Conservation (phyloP, 2,888 invertebrate genomes). For the Asteroscopus sphinx region DNA sequence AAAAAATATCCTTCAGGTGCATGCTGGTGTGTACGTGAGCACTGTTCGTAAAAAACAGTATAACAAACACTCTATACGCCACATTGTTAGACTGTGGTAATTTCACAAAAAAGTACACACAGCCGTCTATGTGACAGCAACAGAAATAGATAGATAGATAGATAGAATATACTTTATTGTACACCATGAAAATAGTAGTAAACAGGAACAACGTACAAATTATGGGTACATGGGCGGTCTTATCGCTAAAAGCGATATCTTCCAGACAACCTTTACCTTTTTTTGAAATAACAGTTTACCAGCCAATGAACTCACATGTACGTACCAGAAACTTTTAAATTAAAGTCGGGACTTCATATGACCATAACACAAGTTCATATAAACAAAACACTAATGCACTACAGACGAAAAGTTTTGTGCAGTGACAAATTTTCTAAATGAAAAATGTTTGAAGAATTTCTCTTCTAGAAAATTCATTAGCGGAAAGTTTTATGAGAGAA, state of each 20-base stretch:
- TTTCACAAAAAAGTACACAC: too few species aligned
- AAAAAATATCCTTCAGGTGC: too few species aligned
- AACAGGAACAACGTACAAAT: too few species aligned
- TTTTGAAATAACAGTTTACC: conserved; percentile 46
- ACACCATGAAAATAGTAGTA: too few species aligned
- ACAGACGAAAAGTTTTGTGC: conserved; percentile 61
- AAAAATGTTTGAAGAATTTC: conserved; percentile 65
- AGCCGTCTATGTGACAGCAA: conserved; percentile 19
- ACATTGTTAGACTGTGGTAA: not conserved
- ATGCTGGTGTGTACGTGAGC: too few species aligned
- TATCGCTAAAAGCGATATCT: too few species aligned
- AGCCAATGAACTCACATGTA: conserved; percentile 60
- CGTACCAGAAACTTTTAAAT: conserved; percentile 74
- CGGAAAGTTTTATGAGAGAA: conserved; percentile 27
- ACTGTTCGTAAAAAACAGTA: too few species aligned
- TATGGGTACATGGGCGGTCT: too few species aligned
- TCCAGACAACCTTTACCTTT: too few species aligned
- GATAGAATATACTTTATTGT: too few species aligned
- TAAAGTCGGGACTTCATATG: conserved; percentile 71
- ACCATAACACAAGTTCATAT: conserved; percentile 62
- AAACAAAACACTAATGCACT: conserved; percentile 64
- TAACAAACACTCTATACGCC: too few species aligned
- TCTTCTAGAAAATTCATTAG: conserved; percentile 42
- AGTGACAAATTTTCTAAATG: conserved; percentile 71
- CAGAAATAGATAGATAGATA: too few species aligned